Conservation (phyloP, 2,888 invertebrate genomes). For the Himalopsyche tibetana region DNA sequence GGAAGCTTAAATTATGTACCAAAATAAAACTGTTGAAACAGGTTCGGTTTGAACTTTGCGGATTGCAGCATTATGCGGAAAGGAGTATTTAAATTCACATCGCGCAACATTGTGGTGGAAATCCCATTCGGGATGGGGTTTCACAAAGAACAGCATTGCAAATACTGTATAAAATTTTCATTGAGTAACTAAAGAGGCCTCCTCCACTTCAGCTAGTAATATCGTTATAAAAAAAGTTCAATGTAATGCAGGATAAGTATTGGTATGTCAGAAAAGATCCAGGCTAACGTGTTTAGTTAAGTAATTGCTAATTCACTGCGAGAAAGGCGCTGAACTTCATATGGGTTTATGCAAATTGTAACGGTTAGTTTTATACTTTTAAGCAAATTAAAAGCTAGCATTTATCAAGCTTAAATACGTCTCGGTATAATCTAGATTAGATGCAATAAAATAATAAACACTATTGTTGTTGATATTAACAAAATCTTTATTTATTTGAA, state of each 20-base stretch:
- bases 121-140: not conserved
- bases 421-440: not conserved
- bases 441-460: not conserved
- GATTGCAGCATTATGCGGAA: slow-evolving; percentile 34
- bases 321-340: not conserved
- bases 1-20: slow-evolving; percentile 12
- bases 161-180: slow-evolving; percentile 37
- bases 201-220: not conserved
- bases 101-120: slow-evolving; percentile 32
- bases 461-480: too few species aligned
- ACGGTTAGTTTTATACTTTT: slow-evolving; percentile 3
- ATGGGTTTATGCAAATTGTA: not conserved
- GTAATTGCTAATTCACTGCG: slow-evolving; percentile 39
- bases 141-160: slow-evolving; percentile 13
- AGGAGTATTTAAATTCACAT: slow-evolving; percentile 41
- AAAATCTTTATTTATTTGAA: too few species aligned
- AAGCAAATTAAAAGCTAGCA: slow-evolving; percentile 10
- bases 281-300: slow-evolving; percentile 8
- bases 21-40: slow-evolving; percentile 37
- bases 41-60: slow-evolving; percentile 38
- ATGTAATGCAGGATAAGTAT: slow-evolving; percentile 15
- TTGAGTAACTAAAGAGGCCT: slow-evolving; percentile 8
- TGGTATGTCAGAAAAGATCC: slow-evolving; percentile 25
- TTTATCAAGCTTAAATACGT: not conserved
- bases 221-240: not conserved